Evolutionary conservation across 2,113 vertebrate species (phyloP).

Genomic region (Eudyptes chrysolophus): DNA sequence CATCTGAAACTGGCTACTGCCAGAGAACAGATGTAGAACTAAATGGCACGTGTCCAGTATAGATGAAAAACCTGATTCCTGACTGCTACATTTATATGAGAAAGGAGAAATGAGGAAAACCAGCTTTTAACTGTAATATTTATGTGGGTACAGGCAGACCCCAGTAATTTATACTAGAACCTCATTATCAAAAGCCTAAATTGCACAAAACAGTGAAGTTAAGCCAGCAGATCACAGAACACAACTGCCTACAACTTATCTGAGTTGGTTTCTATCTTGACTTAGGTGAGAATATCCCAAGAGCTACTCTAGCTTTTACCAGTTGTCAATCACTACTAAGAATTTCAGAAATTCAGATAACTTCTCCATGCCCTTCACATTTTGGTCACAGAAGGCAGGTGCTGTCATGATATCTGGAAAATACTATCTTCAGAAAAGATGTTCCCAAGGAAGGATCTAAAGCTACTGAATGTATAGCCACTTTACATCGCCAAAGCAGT

Average conservation of each 20-base stretch:
- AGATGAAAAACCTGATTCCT: neutral
- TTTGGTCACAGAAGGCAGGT: neutral
- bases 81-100: neutral
- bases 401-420: neutral
- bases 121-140: neutral
- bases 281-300: neutral
- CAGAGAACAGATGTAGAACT: slow-evolving; percentile 29
- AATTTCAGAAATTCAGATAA: neutral
- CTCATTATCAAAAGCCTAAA: neutral
- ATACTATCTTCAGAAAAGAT: neutral
- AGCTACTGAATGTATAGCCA: neutral
- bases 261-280: neutral
- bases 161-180: neutral
- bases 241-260: neutral
- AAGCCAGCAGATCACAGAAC: neutral
- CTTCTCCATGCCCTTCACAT: neutral
- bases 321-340: neutral
- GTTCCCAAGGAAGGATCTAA: neutral
- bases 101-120: neutral
- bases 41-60: neutral
- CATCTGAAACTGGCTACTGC: slow-evolving; percentile 40
- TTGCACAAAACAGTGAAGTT: neutral
- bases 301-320: neutral
- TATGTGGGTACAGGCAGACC: neutral
- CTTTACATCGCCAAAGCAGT: neutral